Base-by-base conservation (phyloP, 2,113 vertebrate species). In the Caloenas nicobarica region DNA sequence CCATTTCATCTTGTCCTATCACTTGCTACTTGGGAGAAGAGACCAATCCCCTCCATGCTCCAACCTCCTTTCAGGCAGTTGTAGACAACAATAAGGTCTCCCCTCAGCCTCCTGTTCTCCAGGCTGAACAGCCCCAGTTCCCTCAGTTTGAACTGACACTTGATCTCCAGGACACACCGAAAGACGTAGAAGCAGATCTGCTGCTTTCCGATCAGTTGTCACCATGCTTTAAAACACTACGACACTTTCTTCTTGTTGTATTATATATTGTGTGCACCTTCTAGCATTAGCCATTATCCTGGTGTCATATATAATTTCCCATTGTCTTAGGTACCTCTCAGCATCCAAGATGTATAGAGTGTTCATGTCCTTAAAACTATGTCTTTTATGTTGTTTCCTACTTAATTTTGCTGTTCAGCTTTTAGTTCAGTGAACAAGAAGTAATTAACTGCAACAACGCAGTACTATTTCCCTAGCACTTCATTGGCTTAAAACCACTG, bases 281-380 rank as follows among this genome's bases (percentile, higher is more conserved):
- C 23, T 28, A 77, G 29, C 44, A 29, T 70, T 76, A 46, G 60
- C 29, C 10, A 1, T 73, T 93, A 9, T 62, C 11, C 13, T 83
- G 16, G 2, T 44, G 10, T 48, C 40, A 60, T 58, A 7, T 1
- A 1, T 51, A 22, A 48, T 56, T 96, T 78, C 11, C 5, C 26
- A 25, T 95, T 65, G 13, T 60, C 19, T 34, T 44, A 8, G 5
- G 7, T 81, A 13, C 42, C 5, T 68, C 16, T 87, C 12, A 33
- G 22, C 7, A 0, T n/a, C 10, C 3, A 80, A 68, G 9, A 8
- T 57, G 3, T 38, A 1, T 22, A 6, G 53, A 2, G 40, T 51
- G 7, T 72, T 90, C 2, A 3, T 56, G 11, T 56, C 40, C 33
- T 84, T 69, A 33, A 83, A 80, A 69, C 12, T 29, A 5, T 17